Percentiles rank a stretch among this genome's conserved stretches.
Conservation (phyloP, 2,888 invertebrate genomes). For the Pseudolycoriella hygida region DNA sequence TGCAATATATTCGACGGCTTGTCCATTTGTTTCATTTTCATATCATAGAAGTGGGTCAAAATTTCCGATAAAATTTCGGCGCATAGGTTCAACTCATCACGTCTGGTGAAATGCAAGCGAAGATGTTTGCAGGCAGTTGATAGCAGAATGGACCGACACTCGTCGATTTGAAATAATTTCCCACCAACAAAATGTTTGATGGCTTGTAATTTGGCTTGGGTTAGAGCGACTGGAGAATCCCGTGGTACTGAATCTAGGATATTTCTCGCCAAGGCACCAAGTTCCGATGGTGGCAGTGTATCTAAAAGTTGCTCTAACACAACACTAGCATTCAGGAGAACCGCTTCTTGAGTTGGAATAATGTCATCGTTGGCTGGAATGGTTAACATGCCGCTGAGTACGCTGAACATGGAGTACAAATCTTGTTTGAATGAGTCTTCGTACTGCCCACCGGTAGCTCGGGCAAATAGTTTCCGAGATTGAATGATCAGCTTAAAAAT, state of each 20-base stretch:
- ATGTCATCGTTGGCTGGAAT: constrained; percentile 55
- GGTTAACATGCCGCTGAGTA: constrained; percentile 58
- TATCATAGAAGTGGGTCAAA: constrained; percentile 38
- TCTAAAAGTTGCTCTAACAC: constrained; percentile 66
- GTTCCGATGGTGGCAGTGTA: constrained; percentile 55
- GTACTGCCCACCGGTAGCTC: constrained; percentile 75
- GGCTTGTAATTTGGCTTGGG: constrained; percentile 65
- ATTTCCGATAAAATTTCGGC: constrained; percentile 79
- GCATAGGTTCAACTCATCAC: constrained; percentile 68
- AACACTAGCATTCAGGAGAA: constrained; percentile 65
- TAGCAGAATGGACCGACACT: constrained; percentile 68
- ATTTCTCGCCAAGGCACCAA: constrained; percentile 59
- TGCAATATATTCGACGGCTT: constrained; percentile 34
- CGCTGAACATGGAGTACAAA: constrained; percentile 60
- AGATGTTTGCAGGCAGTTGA: constrained; percentile 73
- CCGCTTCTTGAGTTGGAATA: constrained; percentile 60
- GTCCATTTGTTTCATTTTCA: constrained; percentile 31
- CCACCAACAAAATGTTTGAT: constrained; percentile 65
- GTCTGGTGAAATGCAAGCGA: constrained; percentile 59
- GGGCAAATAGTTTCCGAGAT: constrained; percentile 63
- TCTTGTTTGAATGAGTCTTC: constrained; percentile 75
- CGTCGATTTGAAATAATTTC: constrained; percentile 55
- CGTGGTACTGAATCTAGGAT: constrained; percentile 53
- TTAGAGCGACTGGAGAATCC: constrained; percentile 40
- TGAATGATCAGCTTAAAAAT: constrained; percentile 87